phyloP scores from a whole-genome alignment of 2,113 vertebrate genomes.

The Erythrocebus patas region DNA sequence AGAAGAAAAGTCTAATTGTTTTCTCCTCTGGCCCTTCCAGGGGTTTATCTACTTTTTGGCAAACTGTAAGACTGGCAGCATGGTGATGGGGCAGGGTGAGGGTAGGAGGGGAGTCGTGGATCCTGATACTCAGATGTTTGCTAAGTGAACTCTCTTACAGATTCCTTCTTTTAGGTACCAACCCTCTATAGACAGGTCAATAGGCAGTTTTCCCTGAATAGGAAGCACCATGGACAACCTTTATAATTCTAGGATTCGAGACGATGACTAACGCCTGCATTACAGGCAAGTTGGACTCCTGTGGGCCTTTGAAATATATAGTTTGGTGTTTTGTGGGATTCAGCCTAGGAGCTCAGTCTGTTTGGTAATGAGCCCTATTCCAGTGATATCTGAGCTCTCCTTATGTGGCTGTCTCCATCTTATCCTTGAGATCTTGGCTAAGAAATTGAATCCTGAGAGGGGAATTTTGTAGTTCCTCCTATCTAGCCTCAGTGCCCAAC shows the following conservation, averaged over 20 bases:
- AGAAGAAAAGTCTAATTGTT: not conserved
- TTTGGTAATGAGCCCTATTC: not conserved
- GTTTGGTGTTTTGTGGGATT: not conserved
- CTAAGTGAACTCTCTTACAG: not conserved
- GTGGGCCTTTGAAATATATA: not conserved
- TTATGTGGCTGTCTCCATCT: not conserved
- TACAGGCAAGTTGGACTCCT: not conserved
- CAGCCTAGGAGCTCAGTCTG: not conserved
- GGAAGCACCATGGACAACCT: not conserved
- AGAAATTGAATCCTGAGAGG: not conserved
- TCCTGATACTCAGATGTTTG: not conserved
- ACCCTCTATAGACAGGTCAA: not conserved
- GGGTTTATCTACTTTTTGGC: not conserved
- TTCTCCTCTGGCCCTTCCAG: not conserved
- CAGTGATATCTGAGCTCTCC: not conserved
- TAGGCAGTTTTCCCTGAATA: not conserved
- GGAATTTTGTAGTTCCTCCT: not conserved
- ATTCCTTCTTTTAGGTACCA: not conserved
- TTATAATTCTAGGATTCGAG: not conserved
- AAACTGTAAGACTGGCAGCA: not conserved
- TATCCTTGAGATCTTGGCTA: not conserved
- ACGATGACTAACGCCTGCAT: not conserved
- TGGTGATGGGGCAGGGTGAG: fast-evolving
- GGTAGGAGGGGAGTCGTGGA: fast-evolving
- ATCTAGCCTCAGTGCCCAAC: not conserved